Percentiles rank a stretch among this genome's conserved stretches.
Conservation (phyloP, 2,113 vertebrate genomes). For the Passer montanus region DNA sequence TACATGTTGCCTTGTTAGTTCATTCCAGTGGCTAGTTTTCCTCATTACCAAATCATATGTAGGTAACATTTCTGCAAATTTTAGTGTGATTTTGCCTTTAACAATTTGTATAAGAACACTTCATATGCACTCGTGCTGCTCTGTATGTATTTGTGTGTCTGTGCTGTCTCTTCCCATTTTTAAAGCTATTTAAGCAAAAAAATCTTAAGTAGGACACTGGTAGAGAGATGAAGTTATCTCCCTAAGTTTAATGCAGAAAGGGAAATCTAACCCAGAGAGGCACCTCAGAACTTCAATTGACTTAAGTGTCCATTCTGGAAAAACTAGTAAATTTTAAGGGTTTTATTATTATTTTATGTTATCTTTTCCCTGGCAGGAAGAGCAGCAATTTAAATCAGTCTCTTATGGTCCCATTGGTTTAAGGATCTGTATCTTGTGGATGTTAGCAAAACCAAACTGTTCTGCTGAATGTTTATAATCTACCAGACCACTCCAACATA, state of each 20-base stretch:
- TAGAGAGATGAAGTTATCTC: neutral
- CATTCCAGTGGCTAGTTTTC: neutral
- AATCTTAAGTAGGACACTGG: neutral
- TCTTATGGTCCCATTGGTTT: neutral
- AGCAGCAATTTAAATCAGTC: neutral
- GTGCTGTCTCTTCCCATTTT: neutral
- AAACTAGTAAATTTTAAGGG: neutral
- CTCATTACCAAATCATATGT: neutral
- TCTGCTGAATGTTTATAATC: neutral
- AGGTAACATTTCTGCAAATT: neutral
- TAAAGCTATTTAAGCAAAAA: neutral
- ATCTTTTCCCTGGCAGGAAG: neutral
- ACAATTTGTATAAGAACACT: conserved; percentile 17
- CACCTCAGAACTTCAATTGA: neutral
- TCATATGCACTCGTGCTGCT: neutral
- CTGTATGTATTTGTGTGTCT: neutral
- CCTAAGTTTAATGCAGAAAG: neutral
- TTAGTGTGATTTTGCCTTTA: neutral
- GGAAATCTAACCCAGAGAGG: neutral
- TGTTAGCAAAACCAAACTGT: neutral
- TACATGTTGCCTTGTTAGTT: neutral
- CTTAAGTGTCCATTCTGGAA: neutral
- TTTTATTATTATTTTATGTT: too few relatives aligned
- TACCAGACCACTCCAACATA: neutral
- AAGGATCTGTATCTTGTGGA: neutral